Percentiles rank a stretch among this genome's conserved stretches.
phyloP scores from a whole-genome alignment of 2,888 invertebrate species.

The Leptothorax acervorum region DNA sequence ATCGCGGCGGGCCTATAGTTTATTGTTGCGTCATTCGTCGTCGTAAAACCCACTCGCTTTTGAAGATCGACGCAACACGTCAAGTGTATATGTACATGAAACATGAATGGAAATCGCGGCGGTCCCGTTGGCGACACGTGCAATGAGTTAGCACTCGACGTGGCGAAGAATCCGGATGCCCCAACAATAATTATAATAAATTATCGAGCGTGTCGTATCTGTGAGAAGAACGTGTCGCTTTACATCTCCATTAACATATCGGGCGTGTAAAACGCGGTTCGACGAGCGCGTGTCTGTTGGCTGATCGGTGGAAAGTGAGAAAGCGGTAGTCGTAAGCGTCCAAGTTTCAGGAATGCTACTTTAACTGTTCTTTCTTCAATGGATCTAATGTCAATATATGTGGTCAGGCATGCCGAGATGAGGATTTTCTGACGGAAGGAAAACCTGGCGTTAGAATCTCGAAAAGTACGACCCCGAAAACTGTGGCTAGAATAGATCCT shows the following conservation, averaged over 20 bases:
- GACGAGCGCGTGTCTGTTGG: neutral
- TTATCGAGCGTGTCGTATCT: slow-evolving; percentile 15
- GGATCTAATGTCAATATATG: neutral
- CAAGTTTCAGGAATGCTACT: slow-evolving; percentile 11
- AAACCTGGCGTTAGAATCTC: neutral
- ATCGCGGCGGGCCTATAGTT: slow-evolving; percentile 43
- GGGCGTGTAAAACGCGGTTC: slow-evolving; percentile 11
- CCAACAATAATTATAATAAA: slow-evolving; percentile 54
- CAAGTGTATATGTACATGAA: slow-evolving; percentile 41
- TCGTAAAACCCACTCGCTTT: slow-evolving; percentile 69
- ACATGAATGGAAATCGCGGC: slow-evolving; percentile 69
- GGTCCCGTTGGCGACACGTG: slow-evolving; percentile 66
- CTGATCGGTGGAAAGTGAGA: neutral
- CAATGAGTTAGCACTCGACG: slow-evolving; percentile 51
- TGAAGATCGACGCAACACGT: slow-evolving; percentile 62
- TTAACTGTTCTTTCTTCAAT: slow-evolving; percentile 6
- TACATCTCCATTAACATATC: slow-evolving; percentile 50
- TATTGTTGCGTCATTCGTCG: slow-evolving; percentile 68
- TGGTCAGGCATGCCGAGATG: neutral
- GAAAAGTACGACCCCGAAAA: neutral
- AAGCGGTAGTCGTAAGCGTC: neutral
- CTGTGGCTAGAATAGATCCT: neutral
- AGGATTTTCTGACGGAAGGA: neutral
- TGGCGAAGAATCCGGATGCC: neutral
- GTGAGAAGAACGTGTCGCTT: neutral